Conservation (phyloP, 2,888 invertebrate species). For the Alviniconcha strummeri region DNA sequence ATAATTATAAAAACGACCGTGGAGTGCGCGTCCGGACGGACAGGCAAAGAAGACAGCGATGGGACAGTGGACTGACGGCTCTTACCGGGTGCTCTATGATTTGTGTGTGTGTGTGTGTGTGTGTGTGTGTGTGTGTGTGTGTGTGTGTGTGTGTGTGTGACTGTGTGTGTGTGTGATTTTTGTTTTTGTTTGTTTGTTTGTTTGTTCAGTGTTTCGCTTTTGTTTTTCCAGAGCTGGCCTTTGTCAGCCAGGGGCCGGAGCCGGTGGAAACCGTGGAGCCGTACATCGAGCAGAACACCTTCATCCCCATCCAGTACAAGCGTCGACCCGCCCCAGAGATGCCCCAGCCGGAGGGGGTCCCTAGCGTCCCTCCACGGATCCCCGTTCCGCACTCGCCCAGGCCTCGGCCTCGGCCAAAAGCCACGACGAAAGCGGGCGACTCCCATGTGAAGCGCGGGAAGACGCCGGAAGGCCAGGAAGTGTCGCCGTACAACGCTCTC, state of each 20-base stretch:
- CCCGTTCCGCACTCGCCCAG: background rate
- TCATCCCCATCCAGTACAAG: conserved; percentile 2
- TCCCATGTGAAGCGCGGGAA: background rate
- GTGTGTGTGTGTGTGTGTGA: too few relatives aligned
- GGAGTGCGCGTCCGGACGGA: too few relatives aligned
- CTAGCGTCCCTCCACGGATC: background rate
- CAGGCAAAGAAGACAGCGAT: background rate
- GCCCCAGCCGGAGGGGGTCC: too few relatives aligned
- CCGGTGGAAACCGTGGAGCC: background rate
- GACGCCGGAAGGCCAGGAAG: background rate
- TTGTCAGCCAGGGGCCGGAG: background rate
- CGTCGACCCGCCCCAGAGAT: too few relatives aligned
- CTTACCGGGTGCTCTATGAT: background rate
- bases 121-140: too few relatives aligned
- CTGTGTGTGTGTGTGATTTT: too few relatives aligned
- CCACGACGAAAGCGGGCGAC: background rate
- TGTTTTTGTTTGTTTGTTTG: too few relatives aligned
- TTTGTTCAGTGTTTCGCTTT: background rate
- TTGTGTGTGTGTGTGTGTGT: too few relatives aligned
- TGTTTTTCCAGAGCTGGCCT: conserved; percentile 12
- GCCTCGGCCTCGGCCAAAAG: too few relatives aligned
- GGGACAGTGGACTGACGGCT: background rate
- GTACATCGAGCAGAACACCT: conserved; percentile 24
- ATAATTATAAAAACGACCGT: background rate
- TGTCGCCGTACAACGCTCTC: too few relatives aligned